Evolutionary conservation across 2,797 vertebrate species (phyloP).

Genomic region (Tinamus major): DNA sequence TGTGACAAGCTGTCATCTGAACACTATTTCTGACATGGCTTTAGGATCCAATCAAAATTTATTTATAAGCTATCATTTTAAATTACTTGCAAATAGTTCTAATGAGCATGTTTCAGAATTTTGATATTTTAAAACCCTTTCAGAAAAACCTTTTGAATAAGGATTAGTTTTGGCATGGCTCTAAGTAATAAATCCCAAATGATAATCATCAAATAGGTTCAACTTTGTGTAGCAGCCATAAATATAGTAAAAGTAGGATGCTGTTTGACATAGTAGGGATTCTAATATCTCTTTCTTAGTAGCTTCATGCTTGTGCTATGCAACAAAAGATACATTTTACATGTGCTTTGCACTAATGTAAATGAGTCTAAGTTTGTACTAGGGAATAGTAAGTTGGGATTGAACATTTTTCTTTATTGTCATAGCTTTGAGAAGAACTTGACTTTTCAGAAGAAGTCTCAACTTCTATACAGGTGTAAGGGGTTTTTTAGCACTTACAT

Average conservation of each 20-base stretch:
- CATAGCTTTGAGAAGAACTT: background rate
- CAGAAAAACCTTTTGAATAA: background rate
- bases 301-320: background rate
- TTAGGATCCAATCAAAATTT: conserved; percentile 44
- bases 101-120: conserved; percentile 22
- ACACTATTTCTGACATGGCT: conserved; percentile 31
- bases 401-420: background rate
- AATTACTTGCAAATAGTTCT: conserved; percentile 55
- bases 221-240: background rate
- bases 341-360: background rate
- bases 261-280: background rate
- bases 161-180: conserved; percentile 18
- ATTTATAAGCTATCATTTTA: conserved; percentile 46
- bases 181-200: conserved; percentile 18
- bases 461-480: background rate
- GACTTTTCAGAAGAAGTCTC: background rate
- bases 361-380: background rate
- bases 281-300: background rate
- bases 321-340: background rate
- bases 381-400: background rate
- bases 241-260: background rate
- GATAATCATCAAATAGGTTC: background rate
- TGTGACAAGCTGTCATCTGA: conserved; percentile 21
- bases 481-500: background rate
- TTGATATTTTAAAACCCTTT: conserved; percentile 10